phyloP scores from a whole-genome alignment of 1,140 invertebrate genomes.

The Chionoecetes opilio region DNA sequence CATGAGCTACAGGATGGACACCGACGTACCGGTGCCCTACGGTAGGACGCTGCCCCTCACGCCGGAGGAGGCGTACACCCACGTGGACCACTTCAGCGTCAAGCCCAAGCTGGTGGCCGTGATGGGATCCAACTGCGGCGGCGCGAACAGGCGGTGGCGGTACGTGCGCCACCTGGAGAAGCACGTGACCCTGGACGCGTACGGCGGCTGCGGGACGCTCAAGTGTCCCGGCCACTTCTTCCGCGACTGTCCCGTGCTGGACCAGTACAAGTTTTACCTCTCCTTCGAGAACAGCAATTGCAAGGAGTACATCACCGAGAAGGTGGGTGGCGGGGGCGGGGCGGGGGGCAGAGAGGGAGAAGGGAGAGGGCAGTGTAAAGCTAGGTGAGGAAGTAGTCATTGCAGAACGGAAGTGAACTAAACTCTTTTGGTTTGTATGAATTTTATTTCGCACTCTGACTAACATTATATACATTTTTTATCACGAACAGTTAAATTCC shows the following conservation, averaged over 20 bases:
- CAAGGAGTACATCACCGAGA: constrained; percentile 89
- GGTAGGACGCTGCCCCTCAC: constrained; percentile 85
- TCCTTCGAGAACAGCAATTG: constrained; percentile 91
- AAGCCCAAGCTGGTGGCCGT: constrained; percentile 85
- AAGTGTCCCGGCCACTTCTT: constrained; percentile 86
- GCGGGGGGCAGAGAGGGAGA: not conserved
- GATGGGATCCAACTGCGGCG: constrained; percentile 87
- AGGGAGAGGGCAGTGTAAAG: no score
- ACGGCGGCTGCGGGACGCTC: constrained; percentile 85
- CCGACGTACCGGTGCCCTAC: constrained; percentile 89
- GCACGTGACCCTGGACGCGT: constrained; percentile 86
- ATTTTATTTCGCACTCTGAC: no score
- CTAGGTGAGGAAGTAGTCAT: no score
- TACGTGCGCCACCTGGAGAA: constrained; percentile 86
- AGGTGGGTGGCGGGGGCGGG: constrained; percentile 82
- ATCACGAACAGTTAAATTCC: no score
- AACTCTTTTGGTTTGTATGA: no score
- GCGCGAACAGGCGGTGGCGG: constrained; percentile 85
- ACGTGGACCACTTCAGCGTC: constrained; percentile 68
- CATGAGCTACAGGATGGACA: constrained; percentile 89
- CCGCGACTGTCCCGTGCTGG: constrained; percentile 86
- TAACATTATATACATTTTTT: no score
- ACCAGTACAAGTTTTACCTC: constrained; percentile 89
- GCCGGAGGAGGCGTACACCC: constrained; percentile 29
- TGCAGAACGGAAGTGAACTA: no score